These are phyloP conservation scores for Hartigia nigra DNA, from an alignment of 2,888 invertebrate genomes.

Conservation along the genomic window DNA sequence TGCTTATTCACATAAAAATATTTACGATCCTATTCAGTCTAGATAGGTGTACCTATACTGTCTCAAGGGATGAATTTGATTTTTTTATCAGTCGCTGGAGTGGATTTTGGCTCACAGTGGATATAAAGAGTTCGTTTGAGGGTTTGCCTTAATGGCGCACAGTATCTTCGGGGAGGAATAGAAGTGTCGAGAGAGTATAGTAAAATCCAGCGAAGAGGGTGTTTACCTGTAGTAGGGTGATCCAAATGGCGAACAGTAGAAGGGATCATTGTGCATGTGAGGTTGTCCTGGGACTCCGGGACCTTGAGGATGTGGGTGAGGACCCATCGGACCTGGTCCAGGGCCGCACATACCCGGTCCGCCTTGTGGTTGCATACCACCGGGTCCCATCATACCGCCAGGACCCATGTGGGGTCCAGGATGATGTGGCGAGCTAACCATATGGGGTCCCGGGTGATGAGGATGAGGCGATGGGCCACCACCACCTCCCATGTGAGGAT, in stretches of 20 bases:
- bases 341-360: conserved; percentile 62
- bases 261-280: conserved; percentile 69
- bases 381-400: conserved; percentile 50
- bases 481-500: conserved; percentile 59
- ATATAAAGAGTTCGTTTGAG: background rate
- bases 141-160: background rate
- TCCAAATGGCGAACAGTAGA: conserved; percentile 72
- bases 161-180: background rate
- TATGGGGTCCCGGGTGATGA: conserved; percentile 61
- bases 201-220: background rate
- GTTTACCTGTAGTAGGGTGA: conserved; percentile 71
- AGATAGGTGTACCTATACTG: background rate
- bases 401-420: conserved; percentile 63
- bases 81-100: background rate
- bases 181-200: background rate
- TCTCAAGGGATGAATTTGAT: background rate
- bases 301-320: conserved; percentile 49
- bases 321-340: conserved; percentile 52
- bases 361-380: conserved; percentile 59
- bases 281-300: conserved; percentile 64
- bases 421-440: conserved; percentile 63
- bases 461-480: conserved; percentile 63
- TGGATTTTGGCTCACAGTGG: background rate
- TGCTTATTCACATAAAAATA: background rate
- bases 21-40: background rate